These are phyloP conservation scores for Bungarus multicinctus DNA, from an alignment of 2,113 vertebrate species.

Conservation along the genomic window DNA sequence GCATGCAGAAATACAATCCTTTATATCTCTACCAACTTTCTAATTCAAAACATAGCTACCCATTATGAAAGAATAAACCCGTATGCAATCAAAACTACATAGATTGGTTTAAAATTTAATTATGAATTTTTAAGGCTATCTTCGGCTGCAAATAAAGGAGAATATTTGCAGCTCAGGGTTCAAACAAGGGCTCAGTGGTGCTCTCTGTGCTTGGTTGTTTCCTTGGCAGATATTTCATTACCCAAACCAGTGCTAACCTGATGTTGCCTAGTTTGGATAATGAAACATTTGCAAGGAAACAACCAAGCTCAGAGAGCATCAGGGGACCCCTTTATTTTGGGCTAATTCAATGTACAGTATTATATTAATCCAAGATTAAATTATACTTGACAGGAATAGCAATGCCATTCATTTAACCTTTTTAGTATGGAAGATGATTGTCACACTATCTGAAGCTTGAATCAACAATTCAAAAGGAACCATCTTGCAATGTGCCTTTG, in stretches of 20 bases:
- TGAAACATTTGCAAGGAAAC: neutral
- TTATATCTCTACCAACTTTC: neutral
- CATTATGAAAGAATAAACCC: neutral
- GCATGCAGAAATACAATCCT: neutral
- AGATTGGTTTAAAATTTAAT: neutral
- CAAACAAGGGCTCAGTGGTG: neutral
- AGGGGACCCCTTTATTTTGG: neutral
- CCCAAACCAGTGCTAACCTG: neutral
- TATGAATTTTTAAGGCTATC: neutral
- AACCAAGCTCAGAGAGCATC: neutral
- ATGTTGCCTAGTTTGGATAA: neutral
- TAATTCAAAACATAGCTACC: neutral
- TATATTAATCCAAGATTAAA: neutral
- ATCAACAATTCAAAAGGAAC: slow-evolving; percentile 50
- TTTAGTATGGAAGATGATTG: neutral
- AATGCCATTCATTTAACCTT: neutral
- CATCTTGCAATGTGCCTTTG: slow-evolving; percentile 53
- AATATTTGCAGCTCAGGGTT: neutral
- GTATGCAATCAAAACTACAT: neutral
- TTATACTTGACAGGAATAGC: slow-evolving; percentile 15
- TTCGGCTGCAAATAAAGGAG: neutral
- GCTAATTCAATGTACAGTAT: neutral
- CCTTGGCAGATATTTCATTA: neutral
- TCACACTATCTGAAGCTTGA: slow-evolving; percentile 27
- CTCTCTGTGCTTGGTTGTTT: neutral